These are phyloP conservation scores for Melanostigma gelatinosum DNA, from an alignment of 2,113 vertebrate species.

Conservation along the genomic window DNA sequence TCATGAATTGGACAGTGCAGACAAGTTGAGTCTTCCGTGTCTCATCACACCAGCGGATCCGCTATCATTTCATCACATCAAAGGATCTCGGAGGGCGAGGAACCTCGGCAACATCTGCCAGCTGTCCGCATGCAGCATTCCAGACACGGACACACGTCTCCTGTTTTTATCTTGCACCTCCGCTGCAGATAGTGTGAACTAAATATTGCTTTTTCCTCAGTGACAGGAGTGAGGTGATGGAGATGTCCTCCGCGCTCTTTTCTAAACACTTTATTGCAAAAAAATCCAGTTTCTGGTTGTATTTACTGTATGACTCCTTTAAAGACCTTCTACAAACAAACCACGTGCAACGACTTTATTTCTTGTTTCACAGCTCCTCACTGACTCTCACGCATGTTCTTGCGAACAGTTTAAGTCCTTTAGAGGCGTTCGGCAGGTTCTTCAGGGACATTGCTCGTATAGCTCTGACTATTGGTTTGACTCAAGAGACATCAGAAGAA, in stretches of 20 bases:
- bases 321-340: background rate
- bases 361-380: background rate
- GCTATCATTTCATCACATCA: conserved; percentile 48
- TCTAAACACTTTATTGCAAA: background rate
- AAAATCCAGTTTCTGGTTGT: background rate
- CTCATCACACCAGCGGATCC: conserved; percentile 30
- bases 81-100: conserved; percentile 34
- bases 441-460: conserved; percentile 21
- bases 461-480: conserved; percentile 27
- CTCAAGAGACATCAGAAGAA: conserved; percentile 16
- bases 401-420: conserved; percentile 43
- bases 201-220: conserved; percentile 37
- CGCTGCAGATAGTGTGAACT: conserved; percentile 24
- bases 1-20: background rate
- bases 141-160: conserved; percentile 28
- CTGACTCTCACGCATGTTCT: background rate
- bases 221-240: conserved; percentile 14
- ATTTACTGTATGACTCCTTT: background rate
- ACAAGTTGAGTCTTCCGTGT: conserved; percentile 25
- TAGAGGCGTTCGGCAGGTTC: conserved; percentile 47
- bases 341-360: background rate
- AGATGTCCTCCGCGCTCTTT: background rate
- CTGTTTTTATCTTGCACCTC: conserved; percentile 46
- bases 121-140: conserved; percentile 52
- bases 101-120: conserved; percentile 55